Evolutionary conservation across 64 coral and sea anemone genomes (phyloP).

Genomic region (Porites australiensis): DNA sequence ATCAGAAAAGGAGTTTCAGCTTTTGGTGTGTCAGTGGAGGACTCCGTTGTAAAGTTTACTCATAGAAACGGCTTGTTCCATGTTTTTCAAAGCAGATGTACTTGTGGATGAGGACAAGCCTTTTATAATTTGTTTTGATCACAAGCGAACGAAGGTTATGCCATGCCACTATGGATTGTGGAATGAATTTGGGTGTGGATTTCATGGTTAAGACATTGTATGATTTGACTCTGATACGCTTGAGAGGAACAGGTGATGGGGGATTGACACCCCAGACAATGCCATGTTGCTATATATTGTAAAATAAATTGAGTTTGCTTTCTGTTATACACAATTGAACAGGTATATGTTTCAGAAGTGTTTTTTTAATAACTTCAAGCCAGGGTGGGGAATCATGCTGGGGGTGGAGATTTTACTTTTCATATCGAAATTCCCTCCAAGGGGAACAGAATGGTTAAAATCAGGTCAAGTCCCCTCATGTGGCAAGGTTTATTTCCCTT

Average conservation of each 20-base stretch:
- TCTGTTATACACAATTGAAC: no score
- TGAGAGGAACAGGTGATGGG: neutral
- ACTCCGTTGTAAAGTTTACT: slow-evolving; percentile 7
- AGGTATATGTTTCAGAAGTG: no score
- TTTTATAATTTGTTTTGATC: slow-evolving; percentile 57
- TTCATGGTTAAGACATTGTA: slow-evolving; percentile 35
- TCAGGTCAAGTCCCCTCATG: no score
- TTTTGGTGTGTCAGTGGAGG: slow-evolving; percentile 44
- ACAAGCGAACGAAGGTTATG: slow-evolving; percentile 20
- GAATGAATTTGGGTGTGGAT: slow-evolving; percentile 79
- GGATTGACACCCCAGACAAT: no score
- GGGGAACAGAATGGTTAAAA: no score
- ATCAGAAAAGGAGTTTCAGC: slow-evolving; percentile 33
- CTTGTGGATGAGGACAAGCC: slow-evolving; percentile 53
- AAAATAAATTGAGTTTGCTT: no score
- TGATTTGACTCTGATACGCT: slow-evolving; percentile 8
- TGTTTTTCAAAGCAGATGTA: slow-evolving; percentile 59
- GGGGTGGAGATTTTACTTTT: no score
- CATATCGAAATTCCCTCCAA: no score
- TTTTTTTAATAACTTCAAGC: no score
- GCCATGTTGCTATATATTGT: no score
- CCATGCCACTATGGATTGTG: slow-evolving; percentile 46
- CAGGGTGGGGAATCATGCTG: no score
- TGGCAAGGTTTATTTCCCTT: no score
- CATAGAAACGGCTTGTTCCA: slow-evolving; percentile 30